A percentile compares a stretch with the other conserved stretches of the same genome.
phyloP scores from a whole-genome alignment of 2,888 invertebrate genomes.

The Dicroscelio sp. region DNA sequence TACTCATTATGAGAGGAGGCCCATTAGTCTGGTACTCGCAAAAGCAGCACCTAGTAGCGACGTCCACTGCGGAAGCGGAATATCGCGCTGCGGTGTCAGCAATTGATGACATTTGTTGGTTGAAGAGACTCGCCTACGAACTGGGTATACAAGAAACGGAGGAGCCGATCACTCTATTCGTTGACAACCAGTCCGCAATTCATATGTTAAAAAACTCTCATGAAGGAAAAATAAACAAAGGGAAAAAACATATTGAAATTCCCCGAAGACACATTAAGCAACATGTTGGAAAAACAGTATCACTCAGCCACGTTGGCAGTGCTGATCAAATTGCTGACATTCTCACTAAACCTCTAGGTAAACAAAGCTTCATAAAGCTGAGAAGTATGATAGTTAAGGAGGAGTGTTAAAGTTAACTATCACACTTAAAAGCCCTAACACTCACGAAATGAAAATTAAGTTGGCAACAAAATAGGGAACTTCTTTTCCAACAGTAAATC shows the following conservation, averaged over 20 bases:
- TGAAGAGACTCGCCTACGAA: background rate
- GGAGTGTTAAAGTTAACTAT: background rate
- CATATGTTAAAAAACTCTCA: background rate
- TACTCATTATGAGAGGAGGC: background rate
- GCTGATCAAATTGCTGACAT: background rate
- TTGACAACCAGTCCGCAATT: too few species aligned
- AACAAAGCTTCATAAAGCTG: background rate
- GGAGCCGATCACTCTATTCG: background rate
- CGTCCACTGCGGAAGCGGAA: slow-evolving; percentile 17
- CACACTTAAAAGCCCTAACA: too few species aligned
- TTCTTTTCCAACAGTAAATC: too few species aligned
- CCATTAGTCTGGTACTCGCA: background rate
- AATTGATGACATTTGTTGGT: background rate
- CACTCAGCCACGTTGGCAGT: background rate
- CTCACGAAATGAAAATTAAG: too few species aligned
- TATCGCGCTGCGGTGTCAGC: background rate
- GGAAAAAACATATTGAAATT: background rate
- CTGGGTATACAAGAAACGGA: background rate
- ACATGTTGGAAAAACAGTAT: background rate
- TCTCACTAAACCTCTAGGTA: background rate
- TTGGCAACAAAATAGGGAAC: too few species aligned
- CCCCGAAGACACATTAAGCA: background rate
- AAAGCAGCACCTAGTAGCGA: background rate
- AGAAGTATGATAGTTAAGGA: background rate
- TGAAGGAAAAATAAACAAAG: background rate